Evolutionary conservation across 2,113 vertebrate species (phyloP).

Genomic region (Trogon surrucura): DNA sequence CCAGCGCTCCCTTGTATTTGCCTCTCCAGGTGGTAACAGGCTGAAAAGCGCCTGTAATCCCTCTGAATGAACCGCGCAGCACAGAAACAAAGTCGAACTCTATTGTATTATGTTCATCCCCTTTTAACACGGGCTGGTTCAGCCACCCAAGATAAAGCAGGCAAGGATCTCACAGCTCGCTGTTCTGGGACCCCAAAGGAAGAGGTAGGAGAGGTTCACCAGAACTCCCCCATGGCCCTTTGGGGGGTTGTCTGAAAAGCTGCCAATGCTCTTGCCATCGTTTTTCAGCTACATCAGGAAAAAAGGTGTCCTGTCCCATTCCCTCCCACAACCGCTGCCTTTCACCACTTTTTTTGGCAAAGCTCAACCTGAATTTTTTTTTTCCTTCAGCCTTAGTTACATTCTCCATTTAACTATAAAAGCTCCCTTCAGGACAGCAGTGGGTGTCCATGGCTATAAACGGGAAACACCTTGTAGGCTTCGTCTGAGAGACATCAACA

Average conservation of each 20-base stretch:
- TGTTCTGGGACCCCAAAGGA: background rate
- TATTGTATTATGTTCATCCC: background rate
- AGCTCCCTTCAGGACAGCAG: background rate
- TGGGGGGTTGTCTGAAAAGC: background rate
- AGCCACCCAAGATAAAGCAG: slow-evolving; percentile 36
- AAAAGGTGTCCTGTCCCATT: background rate
- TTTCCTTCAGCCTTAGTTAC: background rate
- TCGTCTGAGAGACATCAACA: background rate
- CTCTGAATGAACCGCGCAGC: background rate
- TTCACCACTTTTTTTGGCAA: background rate
- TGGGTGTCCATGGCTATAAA: background rate
- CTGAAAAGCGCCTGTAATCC: slow-evolving; percentile 51
- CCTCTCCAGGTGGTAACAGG: slow-evolving; percentile 50
- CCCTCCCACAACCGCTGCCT: background rate
- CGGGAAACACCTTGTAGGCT: background rate
- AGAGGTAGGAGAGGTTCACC: background rate
- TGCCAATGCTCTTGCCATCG: background rate
- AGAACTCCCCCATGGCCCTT: background rate
- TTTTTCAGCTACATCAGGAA: background rate
- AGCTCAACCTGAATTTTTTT: background rate
- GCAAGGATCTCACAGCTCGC: background rate
- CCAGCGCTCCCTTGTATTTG: slow-evolving; percentile 7
- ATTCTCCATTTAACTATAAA: background rate
- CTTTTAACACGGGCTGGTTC: slow-evolving; percentile 5
- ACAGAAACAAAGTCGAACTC: slow-evolving; percentile 2